Conservation (phyloP, 1,140 invertebrate genomes). For the Mesaphorura yosii region DNA sequence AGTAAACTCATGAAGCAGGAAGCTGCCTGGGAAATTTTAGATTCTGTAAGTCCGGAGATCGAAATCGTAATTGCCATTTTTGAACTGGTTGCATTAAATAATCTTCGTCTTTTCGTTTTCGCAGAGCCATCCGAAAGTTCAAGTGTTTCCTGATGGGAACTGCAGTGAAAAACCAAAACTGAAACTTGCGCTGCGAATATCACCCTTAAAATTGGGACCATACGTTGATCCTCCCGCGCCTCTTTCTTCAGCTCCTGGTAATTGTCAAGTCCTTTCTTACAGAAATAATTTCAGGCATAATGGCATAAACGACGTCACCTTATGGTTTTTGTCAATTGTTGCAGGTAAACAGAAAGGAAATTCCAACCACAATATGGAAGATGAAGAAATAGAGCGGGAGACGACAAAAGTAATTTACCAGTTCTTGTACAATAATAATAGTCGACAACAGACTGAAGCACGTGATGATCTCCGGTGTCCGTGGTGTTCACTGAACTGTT, state of each 20-base stretch:
- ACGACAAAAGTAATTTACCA: conserved; percentile 65
- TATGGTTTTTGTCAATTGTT: not conserved
- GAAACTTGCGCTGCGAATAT: conserved; percentile 13
- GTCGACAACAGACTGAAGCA: conserved; percentile 85
- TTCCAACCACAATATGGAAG: too few species aligned
- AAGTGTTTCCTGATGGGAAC: conserved; percentile 8
- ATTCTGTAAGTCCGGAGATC: conserved; percentile 8
- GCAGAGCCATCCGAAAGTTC: conserved; percentile 14
- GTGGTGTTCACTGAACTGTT: conserved; percentile 86
- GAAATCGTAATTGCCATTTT: not conserved
- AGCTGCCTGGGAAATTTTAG: conserved; percentile 16
- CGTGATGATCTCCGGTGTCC: conserved; percentile 83
- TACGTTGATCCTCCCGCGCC: conserved; percentile 5
- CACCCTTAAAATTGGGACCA: not conserved
- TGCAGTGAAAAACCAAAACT: conserved; percentile 9
- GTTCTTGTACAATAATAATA: conserved; percentile 91
- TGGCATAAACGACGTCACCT: not conserved
- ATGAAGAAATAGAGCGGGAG: conserved; percentile 38
- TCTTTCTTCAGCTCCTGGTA: not conserved
- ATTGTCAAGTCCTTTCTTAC: not conserved
- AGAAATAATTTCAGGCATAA: not conserved
- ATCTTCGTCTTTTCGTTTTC: not conserved
- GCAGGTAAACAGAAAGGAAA: too few species aligned
- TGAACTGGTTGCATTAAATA: not conserved
- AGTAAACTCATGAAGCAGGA: conserved; percentile 12